Base-by-base conservation (phyloP, 2,888 invertebrate genomes). In the Macaria notata region DNA sequence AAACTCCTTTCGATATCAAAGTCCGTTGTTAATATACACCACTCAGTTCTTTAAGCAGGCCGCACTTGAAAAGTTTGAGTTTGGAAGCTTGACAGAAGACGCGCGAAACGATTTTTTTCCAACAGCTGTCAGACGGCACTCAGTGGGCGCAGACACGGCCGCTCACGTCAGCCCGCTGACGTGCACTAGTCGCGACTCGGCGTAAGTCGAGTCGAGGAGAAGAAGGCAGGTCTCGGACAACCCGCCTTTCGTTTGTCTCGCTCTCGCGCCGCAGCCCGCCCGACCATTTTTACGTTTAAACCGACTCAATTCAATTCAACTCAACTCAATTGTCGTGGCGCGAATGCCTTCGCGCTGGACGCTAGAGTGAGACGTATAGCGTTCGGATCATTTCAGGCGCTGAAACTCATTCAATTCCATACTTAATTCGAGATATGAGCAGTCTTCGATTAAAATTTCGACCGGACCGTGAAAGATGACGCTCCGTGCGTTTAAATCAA, bases 251-350 rank as follows among this genome's bases (percentile, higher is more conserved):
- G 82, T 87, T 83, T 84, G 84, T 91, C 91, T 88, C 90, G 80
- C 83, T 91, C 90, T 83, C 81, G 79, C 81, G 76, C 75, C 83
- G 78, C 83, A 83, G 71, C 86, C 87, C 89, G 82, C 88, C 87
- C 84, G 88, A 86, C 84, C 86, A 86, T 91, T 91, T 91, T 91
- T 90, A 89, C 89, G 79, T 83, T 88, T 90, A 85, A 85, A 85
- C 89, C 89, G 82, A 89, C 89, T 90, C 90, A 89, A 91, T 89
- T 88, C 88, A 90, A 91, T 90, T 90, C 89, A 90, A 91, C 88
- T 89, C 89, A 90, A 90, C 90, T 90, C 89, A 89, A 90, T 90
- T 89, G 88, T 90, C 90, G 88, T 88, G 78, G 84, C 86, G 84
- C 86, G 81, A 90, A 85, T 84, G 86, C 89, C 90, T 90, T 89